Base-by-base conservation (phyloP, 1,140 invertebrate species). In the Trachymyrmex septentrionalis region DNA sequence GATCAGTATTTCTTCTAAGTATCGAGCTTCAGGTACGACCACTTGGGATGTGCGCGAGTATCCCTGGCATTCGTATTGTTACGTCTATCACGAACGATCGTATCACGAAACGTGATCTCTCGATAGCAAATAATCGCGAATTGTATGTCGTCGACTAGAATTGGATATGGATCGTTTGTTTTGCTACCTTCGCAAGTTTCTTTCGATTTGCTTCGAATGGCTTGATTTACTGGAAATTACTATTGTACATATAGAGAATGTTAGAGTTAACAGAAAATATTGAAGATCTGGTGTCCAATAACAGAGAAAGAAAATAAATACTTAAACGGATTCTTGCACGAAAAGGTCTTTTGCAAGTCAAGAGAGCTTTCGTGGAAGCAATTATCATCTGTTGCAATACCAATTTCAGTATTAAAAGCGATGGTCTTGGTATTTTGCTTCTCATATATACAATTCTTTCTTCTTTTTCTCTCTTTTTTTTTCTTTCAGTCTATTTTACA, bases 1-100 rank as follows among this genome's bases (percentile, higher is more conserved):
- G 80, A 84, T 84, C 80, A 75, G 55, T 75, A 84, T 84, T 63
- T 84, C 55, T 61, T 75, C 55, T 34, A 75, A 81, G 78, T 61
- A 82, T 75, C 80, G 19, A 63, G 69, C 14, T 55, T 82, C 27
- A 61, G 64, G 7, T 69, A 67, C 30, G 10, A 75, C 55, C 80
- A 24, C 69, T 75, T 50, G 69, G 55, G 80, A 82, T 38, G 12
- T 30, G 12, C 1, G 30, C 63, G 48, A 81, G n/a, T 34, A 14
- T 53, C 44, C 10, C 1, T 6, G 53, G 21, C 24, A 24, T 27
- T 63, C 30, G 53, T 63, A 84, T 84, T 84, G 53, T 73, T 48
- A 61, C 38, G 38, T 84, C 55, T 57, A 75, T 84, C 69, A 63
- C 19, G 55, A 38, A 27, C 12, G 55, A 84, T 84, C 48, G 69